Evolutionary conservation across 2,888 invertebrate genomes (phyloP), one percentile per base, ranked within the genome.

Genomic region (Melanchra persicariae): DNA sequence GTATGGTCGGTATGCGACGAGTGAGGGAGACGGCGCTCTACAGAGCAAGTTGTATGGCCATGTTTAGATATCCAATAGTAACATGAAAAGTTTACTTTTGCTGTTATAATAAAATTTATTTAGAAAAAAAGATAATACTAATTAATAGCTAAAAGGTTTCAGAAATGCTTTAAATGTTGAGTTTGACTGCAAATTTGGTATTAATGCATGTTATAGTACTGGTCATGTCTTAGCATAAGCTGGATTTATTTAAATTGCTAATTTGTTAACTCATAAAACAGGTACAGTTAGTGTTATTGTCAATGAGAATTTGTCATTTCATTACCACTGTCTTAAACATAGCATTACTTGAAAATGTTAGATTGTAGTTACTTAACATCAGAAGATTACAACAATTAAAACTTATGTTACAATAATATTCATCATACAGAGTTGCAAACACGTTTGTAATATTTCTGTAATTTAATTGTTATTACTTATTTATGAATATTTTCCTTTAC

Each of bases 11-110:
- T 43, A 64, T 55, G 43, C 61, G 78, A 77, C 49, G 91, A 76
- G 86, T 62, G 91, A 95, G 86, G 82, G 94, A 91, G 95, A 95
- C 74, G 79, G 87, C 88, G 90, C 91, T 89, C 90, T 93, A 92
- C 87, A 89, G 88, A 89, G 88, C 87, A 82, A 91, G 86, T 90
- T 90, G 85, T 87, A 86, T 85, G 82, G 84, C 85, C 85, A 86
- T 89, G 87, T 87, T 88, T 89, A 84, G 79, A 72, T 79, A 77
- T 84, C 84, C 82, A 81, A 82, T 86, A 82, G 84, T 88, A 86
- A 88, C 84, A 90, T 89, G 88, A 88, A 89, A 91, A 91, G 85
- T 89, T 90, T 86, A 90, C 86, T 89, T 91, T 87, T 87, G 83
- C 84, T 84, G 81, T 79, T 88, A 85, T 87, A 87, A n/a, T n/a